These are phyloP conservation scores for Dendropsophus ebraccatus DNA, from an alignment of 2,113 vertebrate genomes.

Conservation along the genomic window DNA sequence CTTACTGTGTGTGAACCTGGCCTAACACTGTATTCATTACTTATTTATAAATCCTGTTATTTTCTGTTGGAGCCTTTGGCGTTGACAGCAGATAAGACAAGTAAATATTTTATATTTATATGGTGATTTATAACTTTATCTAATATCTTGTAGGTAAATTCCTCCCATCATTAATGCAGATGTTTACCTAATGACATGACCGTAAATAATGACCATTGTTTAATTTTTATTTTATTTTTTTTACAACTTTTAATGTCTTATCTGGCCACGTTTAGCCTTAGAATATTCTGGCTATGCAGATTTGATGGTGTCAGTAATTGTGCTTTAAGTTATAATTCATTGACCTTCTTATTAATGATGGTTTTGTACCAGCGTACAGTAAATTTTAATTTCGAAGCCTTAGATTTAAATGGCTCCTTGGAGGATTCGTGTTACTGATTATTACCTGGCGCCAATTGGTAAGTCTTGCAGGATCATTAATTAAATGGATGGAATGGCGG, in stretches of 20 bases:
- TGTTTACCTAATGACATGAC: neutral
- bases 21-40: neutral
- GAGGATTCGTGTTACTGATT: constrained; percentile 23
- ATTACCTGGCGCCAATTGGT: constrained; percentile 48
- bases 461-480: constrained; percentile 56
- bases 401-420: constrained; percentile 32
- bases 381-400: constrained; percentile 36
- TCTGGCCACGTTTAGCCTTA: neutral
- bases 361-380: constrained; percentile 37
- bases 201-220: neutral
- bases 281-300: neutral
- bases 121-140: neutral
- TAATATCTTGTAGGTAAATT: neutral
- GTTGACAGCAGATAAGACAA: neutral
- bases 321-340: constrained; percentile 45
- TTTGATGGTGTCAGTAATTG: neutral
- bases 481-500: constrained; percentile 39
- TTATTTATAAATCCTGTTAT: neutral
- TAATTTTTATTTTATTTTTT: neutral
- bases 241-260: neutral
- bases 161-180: neutral
- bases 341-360: constrained; percentile 54
- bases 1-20: too few relatives aligned
- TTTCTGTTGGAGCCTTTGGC: too few relatives aligned
- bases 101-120: neutral